Evolutionary conservation across 2,113 vertebrate species (phyloP).

Genomic region (Lontra canadensis): DNA sequence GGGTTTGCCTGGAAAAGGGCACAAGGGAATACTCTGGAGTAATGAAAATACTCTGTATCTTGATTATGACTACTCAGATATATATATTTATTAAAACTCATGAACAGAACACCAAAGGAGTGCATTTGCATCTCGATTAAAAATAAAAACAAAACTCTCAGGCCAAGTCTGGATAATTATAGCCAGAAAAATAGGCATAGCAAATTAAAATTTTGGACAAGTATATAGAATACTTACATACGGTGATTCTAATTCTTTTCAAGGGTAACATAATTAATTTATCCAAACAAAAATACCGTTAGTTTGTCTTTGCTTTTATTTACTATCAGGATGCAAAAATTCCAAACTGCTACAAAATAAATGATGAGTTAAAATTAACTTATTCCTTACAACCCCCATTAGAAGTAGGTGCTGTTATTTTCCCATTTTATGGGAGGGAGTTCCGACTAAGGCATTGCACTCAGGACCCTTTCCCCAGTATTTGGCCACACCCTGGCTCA

Average conservation of each 20-base stretch:
- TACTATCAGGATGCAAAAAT: background rate
- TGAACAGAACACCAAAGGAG: background rate
- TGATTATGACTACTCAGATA: background rate
- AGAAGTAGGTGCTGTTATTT: background rate
- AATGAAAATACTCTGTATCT: background rate
- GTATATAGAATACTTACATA: background rate
- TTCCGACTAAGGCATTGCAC: background rate
- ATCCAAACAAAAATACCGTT: background rate
- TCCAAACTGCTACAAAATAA: background rate
- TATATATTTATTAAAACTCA: background rate
- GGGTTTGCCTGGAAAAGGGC: background rate
- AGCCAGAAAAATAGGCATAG: background rate
- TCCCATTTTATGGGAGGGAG: background rate
- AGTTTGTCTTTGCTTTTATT: constrained; percentile 31
- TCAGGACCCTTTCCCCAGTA: background rate
- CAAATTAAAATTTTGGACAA: background rate
- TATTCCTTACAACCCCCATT: background rate
- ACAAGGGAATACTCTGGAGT: background rate
- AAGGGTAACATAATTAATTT: background rate
- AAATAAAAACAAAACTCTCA: background rate
- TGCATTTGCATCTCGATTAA: background rate
- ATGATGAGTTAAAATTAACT: background rate
- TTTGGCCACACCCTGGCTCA: background rate
- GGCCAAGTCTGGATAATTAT: background rate
- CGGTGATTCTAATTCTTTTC: background rate